These are phyloP conservation scores for Rhodophaea formosa DNA, from an alignment of 2,888 invertebrate species.

Conservation along the genomic window DNA sequence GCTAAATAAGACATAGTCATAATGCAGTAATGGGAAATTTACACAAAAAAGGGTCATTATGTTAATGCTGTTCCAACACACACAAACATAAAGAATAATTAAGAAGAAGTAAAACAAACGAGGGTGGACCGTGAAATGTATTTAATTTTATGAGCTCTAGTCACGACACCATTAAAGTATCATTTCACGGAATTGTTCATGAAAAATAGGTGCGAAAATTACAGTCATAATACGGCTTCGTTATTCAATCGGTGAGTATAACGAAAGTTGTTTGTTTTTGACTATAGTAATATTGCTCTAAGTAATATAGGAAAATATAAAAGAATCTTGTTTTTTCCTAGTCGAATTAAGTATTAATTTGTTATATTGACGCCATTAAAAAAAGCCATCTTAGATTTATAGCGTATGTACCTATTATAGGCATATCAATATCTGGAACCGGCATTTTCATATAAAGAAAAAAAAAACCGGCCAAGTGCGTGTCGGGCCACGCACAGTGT, in stretches of 20 bases:
- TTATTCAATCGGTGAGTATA: neutral
- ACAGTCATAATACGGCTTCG: neutral
- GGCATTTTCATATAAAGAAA: too few species aligned
- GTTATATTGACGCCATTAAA: too few species aligned
- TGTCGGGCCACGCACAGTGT: too few species aligned
- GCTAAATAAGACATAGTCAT: neutral
- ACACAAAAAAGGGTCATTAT: constrained; percentile 10
- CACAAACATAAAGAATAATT: constrained; percentile 25
- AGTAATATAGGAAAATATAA: too few species aligned
- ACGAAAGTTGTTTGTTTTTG: neutral
- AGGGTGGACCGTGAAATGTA: constrained; percentile 36
- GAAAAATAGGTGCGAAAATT: neutral
- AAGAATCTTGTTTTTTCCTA: too few species aligned
- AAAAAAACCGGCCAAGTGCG: too few species aligned
- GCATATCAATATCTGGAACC: too few species aligned
- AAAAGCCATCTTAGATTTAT: too few species aligned
- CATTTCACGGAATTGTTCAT: neutral
- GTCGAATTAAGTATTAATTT: too few species aligned
- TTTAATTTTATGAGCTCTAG: constrained; percentile 41
- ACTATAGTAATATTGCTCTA: too few species aligned
- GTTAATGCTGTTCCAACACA: constrained; percentile 14
- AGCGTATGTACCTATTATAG: too few species aligned
- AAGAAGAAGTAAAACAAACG: constrained; percentile 20
- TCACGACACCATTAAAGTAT: constrained; percentile 35
- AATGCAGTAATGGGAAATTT: neutral